Base-by-base conservation (phyloP, 2,797 vertebrate species). In the Molossus alvarezi region DNA sequence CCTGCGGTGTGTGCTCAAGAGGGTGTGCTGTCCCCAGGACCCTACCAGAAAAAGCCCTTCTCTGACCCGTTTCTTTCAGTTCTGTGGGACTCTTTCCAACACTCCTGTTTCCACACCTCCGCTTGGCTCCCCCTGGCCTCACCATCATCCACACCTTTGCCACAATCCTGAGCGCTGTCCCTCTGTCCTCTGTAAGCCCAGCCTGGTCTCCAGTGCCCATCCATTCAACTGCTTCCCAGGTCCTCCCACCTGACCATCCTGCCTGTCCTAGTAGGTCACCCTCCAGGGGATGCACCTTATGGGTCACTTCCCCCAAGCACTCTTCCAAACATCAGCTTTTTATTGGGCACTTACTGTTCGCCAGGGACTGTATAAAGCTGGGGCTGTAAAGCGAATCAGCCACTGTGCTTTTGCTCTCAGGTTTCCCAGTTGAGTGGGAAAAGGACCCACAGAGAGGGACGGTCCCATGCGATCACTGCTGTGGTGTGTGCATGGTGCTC, bases 381-480 rank as follows among this genome's bases (percentile, higher is more conserved):
- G 75, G 55, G 29, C 27, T 18, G 27, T 33, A 1, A 41, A 45
- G 17, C 15, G 29, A 82, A 12, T 5, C 41, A n/a, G 48, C 7
- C n/a, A 11, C 55, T 1, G 10, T 4, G 29, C 83, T 55, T 33
- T 86, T 23, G 51, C 51, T 25, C 64, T 65, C 0, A 0, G 77
- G 23, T 73, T 18, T 90, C 85, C 83, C 13, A 3, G 27, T 23
- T 3, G 45, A 51, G 6, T 53, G 53, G 75, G 92, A 76, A 85
- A 60, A 69, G 37, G 62, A 27, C 1, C 1, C 9, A 1, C 25
- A n/a, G 25, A 87, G 64, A 92, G 58, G 14, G 17, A 3, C 33
- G 64, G 23, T 18, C 23, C 51, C 1, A 0, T 9, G 53, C 20
- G 45, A 65, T 14, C 3, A 9, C 12, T n/a, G 3, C 33, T 5